phyloP scores from a whole-genome alignment of 2,113 vertebrate genomes.

The Sminthopsis crassicaudata region DNA sequence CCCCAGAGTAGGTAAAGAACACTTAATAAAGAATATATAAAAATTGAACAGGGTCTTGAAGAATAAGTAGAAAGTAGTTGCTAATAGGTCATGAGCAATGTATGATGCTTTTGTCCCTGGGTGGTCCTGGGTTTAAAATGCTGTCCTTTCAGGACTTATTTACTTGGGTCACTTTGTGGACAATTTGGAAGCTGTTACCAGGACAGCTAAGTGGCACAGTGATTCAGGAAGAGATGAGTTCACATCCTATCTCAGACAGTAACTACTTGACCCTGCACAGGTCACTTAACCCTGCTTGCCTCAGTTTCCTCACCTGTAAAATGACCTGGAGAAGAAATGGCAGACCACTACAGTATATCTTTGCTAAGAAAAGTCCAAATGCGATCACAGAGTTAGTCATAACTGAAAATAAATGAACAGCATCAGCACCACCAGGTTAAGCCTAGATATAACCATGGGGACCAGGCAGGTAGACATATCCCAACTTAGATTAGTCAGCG shows the following conservation, averaged over 20 bases:
- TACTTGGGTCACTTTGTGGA: background rate
- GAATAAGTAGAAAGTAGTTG: background rate
- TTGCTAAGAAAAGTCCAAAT: background rate
- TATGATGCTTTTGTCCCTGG: background rate
- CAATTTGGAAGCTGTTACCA: background rate
- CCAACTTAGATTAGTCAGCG: background rate
- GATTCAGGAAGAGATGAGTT: background rate
- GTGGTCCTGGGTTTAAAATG: background rate
- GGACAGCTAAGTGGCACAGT: background rate
- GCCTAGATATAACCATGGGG: background rate
- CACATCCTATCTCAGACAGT: background rate
- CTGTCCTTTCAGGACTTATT: background rate
- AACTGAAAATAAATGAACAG: background rate
- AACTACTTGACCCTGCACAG: background rate
- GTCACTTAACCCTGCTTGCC: background rate
- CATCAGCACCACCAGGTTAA: background rate
- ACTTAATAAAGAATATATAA: background rate
- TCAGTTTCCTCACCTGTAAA: background rate
- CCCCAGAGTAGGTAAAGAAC: background rate
- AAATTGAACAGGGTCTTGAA: slow-evolving; percentile 4
- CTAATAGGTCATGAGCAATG: background rate
- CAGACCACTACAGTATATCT: background rate
- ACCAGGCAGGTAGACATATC: background rate
- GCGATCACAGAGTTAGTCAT: too few species aligned
- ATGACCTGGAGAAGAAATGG: background rate